A percentile compares a stretch with the other conserved stretches of the same genome.
Conservation (phyloP, 1,140 invertebrate genomes). For the Drosophila murphyi region DNA sequence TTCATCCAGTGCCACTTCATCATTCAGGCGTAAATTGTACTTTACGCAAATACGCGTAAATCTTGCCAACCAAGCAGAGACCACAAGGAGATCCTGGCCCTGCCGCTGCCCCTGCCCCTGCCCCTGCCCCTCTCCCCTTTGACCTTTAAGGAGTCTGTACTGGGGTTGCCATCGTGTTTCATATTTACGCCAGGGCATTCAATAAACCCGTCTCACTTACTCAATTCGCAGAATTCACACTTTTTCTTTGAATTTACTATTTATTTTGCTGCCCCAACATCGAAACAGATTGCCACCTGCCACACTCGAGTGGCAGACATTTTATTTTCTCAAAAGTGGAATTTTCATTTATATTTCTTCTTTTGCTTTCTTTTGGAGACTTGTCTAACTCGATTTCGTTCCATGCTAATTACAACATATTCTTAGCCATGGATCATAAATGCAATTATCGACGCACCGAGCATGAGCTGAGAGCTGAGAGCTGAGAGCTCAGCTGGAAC, state of each 20-base stretch:
- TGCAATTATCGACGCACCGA: constrained; percentile 63
- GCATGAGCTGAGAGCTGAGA: constrained; percentile 50
- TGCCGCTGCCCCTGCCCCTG: not conserved
- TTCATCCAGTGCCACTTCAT: constrained; percentile 57
- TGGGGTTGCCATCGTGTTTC: constrained; percentile 54
- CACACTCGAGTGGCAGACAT: not conserved
- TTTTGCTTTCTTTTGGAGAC: not conserved
- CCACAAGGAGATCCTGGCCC: constrained; percentile 14
- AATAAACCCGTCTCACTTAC: constrained; percentile 66
- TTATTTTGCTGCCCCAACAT: constrained; percentile 40
- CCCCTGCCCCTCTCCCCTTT: not conserved
- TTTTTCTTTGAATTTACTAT: constrained; percentile 46
- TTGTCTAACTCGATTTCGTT: constrained; percentile 26
- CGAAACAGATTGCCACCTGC: constrained; percentile 10
- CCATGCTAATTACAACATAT: constrained; percentile 34
- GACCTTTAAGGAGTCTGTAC: constrained; percentile 22
- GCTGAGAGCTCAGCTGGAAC: not conserved
- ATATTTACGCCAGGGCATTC: constrained; percentile 71
- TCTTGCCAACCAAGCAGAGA: constrained; percentile 44
- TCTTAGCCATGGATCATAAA: constrained; percentile 64
- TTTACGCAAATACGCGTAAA: constrained; percentile 82
- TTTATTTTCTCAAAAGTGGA: not conserved
- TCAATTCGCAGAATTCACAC: constrained; percentile 55
- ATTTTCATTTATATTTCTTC: not conserved
- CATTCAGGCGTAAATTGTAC: constrained; percentile 75